phyloP scores from a whole-genome alignment of 2,888 invertebrate species.

The Agrochola lota region DNA sequence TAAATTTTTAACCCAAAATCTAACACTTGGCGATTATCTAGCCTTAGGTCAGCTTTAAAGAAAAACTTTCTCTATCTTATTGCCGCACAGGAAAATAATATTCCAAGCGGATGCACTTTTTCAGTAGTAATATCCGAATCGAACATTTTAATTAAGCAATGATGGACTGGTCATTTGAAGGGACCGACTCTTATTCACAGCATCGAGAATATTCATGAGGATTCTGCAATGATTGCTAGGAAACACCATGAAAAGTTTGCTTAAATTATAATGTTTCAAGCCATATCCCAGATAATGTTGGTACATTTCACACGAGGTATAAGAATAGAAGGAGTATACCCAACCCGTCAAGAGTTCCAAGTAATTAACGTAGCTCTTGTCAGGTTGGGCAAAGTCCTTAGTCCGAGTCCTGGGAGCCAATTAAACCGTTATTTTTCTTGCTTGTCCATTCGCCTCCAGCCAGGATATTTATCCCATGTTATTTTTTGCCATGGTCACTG shows the following conservation, averaged over 20 bases:
- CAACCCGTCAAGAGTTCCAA: neutral
- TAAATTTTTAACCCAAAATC: neutral
- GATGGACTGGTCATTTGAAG: neutral
- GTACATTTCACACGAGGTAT: neutral
- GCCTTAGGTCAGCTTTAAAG: too few species aligned
- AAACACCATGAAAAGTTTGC: neutral
- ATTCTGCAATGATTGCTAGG: neutral
- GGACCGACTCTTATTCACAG: too few species aligned
- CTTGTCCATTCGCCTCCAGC: neutral
- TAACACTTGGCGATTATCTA: neutral
- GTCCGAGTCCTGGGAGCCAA: neutral
- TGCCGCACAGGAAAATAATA: neutral
- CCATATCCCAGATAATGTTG: neutral
- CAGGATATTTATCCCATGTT: neutral
- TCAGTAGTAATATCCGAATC: neutral
- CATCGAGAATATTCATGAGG: neutral
- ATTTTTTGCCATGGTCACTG: constrained; percentile 37
- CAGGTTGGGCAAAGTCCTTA: too few species aligned
- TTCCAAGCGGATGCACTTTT: neutral
- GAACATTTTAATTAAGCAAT: neutral
- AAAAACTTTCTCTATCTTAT: neutral
- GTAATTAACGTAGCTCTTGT: too few species aligned
- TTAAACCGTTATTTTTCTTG: neutral
- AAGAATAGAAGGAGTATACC: neutral
- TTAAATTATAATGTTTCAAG: neutral